These are phyloP conservation scores for Spatula clypeata DNA, from an alignment of 2,797 vertebrate genomes.

Conservation along the genomic window DNA sequence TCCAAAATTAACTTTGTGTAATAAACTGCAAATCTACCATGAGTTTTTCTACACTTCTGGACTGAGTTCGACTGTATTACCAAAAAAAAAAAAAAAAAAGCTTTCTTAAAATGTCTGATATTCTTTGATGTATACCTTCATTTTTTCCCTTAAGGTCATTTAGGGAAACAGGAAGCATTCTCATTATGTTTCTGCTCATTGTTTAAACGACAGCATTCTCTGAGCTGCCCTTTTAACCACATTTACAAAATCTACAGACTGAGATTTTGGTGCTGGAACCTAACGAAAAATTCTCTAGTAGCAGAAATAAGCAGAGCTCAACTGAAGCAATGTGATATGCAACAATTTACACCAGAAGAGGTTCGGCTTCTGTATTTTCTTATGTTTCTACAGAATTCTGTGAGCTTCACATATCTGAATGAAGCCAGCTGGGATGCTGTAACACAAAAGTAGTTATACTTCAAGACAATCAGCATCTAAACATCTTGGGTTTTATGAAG, in stretches of 20 bases:
- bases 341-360: neutral
- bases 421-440: neutral
- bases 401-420: neutral
- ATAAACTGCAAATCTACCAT: neutral
- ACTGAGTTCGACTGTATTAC: neutral
- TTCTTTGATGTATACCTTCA: constrained; percentile 5
- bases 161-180: constrained; percentile 52
- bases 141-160: neutral
- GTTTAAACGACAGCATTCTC: constrained; percentile 10
- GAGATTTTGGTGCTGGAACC: neutral
- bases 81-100: neutral
- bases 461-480: neutral
- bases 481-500: neutral
- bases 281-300: neutral
- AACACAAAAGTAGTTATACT: neutral
- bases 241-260: neutral
- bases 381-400: neutral
- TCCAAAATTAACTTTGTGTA: neutral
- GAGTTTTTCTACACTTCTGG: neutral
- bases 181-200: constrained; percentile 39
- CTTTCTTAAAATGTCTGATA: neutral
- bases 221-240: constrained; percentile 13
- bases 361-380: neutral
- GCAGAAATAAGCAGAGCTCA: neutral
- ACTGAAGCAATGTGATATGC: neutral